Evolutionary conservation across 1,140 invertebrate species (phyloP).

Genomic region (Apis dorsata): DNA sequence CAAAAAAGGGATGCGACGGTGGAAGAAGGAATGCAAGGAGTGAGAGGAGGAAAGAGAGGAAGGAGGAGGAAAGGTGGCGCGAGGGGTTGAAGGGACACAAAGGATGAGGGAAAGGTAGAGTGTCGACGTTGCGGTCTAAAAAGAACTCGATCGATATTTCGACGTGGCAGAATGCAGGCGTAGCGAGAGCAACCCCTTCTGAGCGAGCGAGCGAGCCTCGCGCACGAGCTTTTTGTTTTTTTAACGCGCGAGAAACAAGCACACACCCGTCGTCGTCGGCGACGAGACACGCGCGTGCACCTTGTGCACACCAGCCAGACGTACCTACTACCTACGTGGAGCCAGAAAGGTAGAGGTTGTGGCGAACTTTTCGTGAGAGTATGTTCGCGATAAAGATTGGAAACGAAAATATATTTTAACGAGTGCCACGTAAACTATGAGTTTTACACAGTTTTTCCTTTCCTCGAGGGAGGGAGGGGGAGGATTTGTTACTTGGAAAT

Average conservation of each 20-base stretch:
- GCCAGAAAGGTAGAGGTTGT: not conserved
- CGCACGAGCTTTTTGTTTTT: constrained; percentile 25
- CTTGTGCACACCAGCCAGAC: not conserved
- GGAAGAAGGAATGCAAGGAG: not conserved
- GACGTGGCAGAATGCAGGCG: constrained; percentile 47
- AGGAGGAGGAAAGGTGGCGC: not conserved
- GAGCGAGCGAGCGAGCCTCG: not conserved
- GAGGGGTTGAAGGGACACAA: constrained; percentile 38
- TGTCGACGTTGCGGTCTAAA: constrained; percentile 60
- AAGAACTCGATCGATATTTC: constrained; percentile 69
- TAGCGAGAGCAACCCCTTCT: not conserved
- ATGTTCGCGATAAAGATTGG: constrained; percentile 40
- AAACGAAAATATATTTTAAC: constrained; percentile 34
- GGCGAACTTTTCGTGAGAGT: not conserved
- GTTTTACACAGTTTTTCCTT: constrained; percentile 1
- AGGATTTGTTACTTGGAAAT: constrained; percentile 36
- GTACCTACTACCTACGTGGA: not conserved
- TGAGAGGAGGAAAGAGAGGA: not conserved
- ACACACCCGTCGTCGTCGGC: constrained; percentile 6
- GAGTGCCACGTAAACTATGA: not conserved
- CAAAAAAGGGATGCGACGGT: not conserved
- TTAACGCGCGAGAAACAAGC: constrained; percentile 25
- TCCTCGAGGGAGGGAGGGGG: not conserved
- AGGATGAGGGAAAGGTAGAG: constrained; percentile 23
- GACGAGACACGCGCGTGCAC: constrained; percentile 18